Conservation (phyloP, 2,888 invertebrate genomes). For the Listrodromus nycthemerus region DNA sequence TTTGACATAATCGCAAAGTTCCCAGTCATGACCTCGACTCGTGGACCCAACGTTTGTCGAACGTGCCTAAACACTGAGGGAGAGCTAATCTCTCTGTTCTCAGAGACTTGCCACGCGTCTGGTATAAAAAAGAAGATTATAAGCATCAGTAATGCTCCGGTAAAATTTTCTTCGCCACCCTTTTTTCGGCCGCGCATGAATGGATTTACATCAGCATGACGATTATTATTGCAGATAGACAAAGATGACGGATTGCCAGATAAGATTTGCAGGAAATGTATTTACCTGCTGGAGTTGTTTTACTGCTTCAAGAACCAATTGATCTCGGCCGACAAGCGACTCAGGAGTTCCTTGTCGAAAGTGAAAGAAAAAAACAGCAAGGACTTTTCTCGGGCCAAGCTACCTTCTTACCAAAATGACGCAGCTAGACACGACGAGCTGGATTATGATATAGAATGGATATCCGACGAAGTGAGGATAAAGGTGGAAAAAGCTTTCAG, state of each 20-base stretch:
- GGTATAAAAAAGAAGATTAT: slow-evolving; percentile 69
- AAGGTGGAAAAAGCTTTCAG: slow-evolving; percentile 69
- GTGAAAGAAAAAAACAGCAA: neutral
- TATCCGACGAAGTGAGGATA: slow-evolving; percentile 70
- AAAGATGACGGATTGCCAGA: slow-evolving; percentile 68
- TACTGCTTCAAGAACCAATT: slow-evolving; percentile 72
- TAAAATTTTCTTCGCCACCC: slow-evolving; percentile 46
- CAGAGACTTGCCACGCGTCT: slow-evolving; percentile 60
- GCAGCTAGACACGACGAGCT: slow-evolving; percentile 58
- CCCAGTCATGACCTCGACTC: slow-evolving; percentile 13
- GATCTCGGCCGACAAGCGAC: slow-evolving; percentile 64
- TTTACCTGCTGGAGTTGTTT: slow-evolving; percentile 70
- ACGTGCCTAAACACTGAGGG: slow-evolving; percentile 71
- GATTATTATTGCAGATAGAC: slow-evolving; percentile 62
- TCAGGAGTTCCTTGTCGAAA: slow-evolving; percentile 48
- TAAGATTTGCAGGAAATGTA: slow-evolving; percentile 73
- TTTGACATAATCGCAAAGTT: neutral
- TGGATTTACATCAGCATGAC: neutral
- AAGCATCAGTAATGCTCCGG: slow-evolving; percentile 67
- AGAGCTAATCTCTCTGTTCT: slow-evolving; percentile 70
- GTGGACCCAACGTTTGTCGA: slow-evolving; percentile 68
- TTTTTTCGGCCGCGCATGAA: neutral
- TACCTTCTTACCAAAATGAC: neutral
- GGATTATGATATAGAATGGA: slow-evolving; percentile 70
- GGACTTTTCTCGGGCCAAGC: neutral